phyloP scores from a whole-genome alignment of 2,113 vertebrate genomes.

The Ictalurus furcatus region DNA sequence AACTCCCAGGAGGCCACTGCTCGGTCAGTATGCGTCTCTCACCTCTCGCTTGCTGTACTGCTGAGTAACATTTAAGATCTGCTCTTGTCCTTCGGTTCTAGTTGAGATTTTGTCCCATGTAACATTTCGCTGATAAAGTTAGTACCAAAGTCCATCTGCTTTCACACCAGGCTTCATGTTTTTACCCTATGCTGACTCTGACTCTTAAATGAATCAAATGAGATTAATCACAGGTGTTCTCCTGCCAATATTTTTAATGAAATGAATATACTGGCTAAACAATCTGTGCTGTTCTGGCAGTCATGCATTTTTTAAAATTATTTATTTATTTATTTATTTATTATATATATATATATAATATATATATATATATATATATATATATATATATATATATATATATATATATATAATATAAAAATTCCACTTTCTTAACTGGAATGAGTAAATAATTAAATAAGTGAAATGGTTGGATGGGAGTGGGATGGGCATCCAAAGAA shows the following conservation, averaged over 20 bases:
- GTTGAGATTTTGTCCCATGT: neutral
- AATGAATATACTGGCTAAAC: neutral
- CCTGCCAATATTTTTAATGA: neutral
- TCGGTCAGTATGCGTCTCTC: slow-evolving; percentile 67
- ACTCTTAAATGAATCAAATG: neutral
- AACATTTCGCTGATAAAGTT: neutral
- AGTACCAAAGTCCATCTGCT: neutral
- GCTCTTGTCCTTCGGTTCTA: neutral
- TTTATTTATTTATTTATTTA: neutral
- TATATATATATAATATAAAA: too few relatives aligned
- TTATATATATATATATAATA: too few relatives aligned
- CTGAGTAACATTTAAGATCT: neutral
- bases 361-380: too few relatives aligned
- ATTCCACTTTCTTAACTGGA: too few relatives aligned
- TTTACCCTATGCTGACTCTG: neutral
- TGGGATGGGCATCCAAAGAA: neutral
- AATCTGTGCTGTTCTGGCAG: neutral
- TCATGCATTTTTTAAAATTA: neutral
- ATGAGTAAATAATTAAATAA: neutral
- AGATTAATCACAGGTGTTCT: neutral
- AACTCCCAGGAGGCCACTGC: slow-evolving; percentile 90
- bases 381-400: too few relatives aligned
- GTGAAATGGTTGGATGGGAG: neutral
- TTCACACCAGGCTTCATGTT: neutral
- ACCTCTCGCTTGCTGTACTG: neutral